Evolutionary conservation across 1,140 invertebrate species (phyloP), one percentile per base, ranked within the genome.

Genomic region (Drosophila sturtevanti): DNA sequence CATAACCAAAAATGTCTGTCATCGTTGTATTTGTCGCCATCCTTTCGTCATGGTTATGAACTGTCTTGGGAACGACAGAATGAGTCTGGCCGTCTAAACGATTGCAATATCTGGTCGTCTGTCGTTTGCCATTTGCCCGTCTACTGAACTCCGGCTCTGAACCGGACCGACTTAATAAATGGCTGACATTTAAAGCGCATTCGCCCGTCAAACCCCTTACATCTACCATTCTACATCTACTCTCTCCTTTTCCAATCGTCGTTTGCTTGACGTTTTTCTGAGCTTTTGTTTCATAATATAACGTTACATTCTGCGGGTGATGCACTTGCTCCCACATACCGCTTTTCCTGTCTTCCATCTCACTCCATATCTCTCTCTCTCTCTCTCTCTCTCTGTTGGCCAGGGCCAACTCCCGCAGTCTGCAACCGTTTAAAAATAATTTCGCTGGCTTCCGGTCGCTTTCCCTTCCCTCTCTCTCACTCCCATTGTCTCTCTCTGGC

Each of bases 351-450:
- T 9, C 0, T 63, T 38, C 10, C 24, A 12, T 9, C 11, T 12
- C 34, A 24, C 63, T 44, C 24, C n/a, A n/a, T n/a, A n/a, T n/a
- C n/a, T n/a, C n/a, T n/a, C n/a, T n/a, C 31, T 51, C 27, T 6
- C 0, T 63, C 59, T 10, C 24, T 9, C 11, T 12, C 34, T 34
- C 63, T 44, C 24, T 24, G 2, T 24, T 24, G 24, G 24, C 24
- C 24, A 22, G 21, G 21, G 18, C 52, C 18, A 14, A 14, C 9
- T 51, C 37, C 27, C 51, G 22, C 64, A 63, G 68, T 72, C 73
- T 66, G 71, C 61, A 48, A 77, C 51, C 80, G 74, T 79, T 84
- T 84, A 84, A 75, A 84, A 79, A 84, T 84, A 84, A 84, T 84
- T 84, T 84, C 62, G 31, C 64, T 68, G 21, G 58, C 62, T 84